Evolutionary conservation across 2,113 vertebrate species (phyloP).

Genomic region (Syngnathus floridae): DNA sequence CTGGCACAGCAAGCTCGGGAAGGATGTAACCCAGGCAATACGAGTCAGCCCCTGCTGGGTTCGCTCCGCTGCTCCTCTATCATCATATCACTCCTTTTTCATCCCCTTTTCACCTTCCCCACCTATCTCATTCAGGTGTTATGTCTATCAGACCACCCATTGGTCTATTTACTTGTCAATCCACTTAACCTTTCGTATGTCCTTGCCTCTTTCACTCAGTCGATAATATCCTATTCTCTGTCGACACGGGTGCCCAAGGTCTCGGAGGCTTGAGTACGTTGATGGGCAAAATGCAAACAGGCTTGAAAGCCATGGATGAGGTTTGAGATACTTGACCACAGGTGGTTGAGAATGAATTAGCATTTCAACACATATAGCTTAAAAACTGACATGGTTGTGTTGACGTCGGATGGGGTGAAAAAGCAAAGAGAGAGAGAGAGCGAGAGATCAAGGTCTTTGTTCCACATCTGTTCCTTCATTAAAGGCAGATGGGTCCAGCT

Average conservation of each 20-base stretch:
- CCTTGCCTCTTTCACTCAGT: not conserved
- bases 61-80: slow-evolving; percentile 31
- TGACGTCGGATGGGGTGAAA: slow-evolving; percentile 36
- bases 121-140: slow-evolving; percentile 8
- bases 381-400: slow-evolving; percentile 48
- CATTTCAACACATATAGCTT: slow-evolving; percentile 46
- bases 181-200: slow-evolving; percentile 5
- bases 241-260: not conserved
- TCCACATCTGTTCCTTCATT: slow-evolving; percentile 74
- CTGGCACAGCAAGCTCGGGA: slow-evolving; percentile 58
- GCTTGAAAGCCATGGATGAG: slow-evolving; percentile 7
- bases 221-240: not conserved
- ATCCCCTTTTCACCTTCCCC: slow-evolving; percentile 7
- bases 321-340: not conserved
- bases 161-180: slow-evolving; percentile 7
- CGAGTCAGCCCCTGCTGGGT: slow-evolving; percentile 50
- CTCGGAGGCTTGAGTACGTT: not conserved
- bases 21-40: slow-evolving; percentile 39
- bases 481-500: slow-evolving; percentile 70
- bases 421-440: slow-evolving; percentile 38
- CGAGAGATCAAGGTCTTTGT: slow-evolving; percentile 45
- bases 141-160: slow-evolving; percentile 2
- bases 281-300: not conserved
- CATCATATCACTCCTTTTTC: slow-evolving; percentile 17
- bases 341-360: slow-evolving; percentile 37